These are phyloP conservation scores for Vireo altiloquus DNA, from an alignment of 2,113 vertebrate genomes.

Conservation along the genomic window DNA sequence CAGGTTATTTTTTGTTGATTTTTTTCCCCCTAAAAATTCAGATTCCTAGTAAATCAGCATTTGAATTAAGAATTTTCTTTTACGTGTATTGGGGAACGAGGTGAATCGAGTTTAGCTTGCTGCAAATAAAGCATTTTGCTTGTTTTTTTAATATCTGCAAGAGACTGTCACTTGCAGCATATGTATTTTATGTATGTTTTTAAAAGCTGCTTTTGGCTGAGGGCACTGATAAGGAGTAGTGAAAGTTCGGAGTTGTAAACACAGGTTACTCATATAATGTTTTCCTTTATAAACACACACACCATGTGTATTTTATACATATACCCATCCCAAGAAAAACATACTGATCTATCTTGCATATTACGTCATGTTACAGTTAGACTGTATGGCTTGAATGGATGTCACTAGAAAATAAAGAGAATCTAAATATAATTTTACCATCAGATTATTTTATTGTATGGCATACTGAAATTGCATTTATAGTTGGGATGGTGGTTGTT, in stretches of 20 bases:
- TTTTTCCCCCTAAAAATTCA: neutral
- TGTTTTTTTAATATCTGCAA: neutral
- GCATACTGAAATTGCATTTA: neutral
- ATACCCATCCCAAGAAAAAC: neutral
- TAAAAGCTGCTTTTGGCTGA: neutral
- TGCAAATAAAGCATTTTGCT: neutral
- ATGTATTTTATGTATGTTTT: neutral
- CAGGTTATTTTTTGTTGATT: neutral
- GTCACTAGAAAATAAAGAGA: neutral
- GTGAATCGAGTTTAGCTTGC: neutral
- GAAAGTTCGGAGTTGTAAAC: slow-evolving; percentile 7
- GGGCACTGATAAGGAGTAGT: neutral
- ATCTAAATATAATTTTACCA: neutral
- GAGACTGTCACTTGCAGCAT: neutral
- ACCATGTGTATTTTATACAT: neutral
- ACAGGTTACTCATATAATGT: neutral
- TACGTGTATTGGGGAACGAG: neutral
- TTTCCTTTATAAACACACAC: neutral
- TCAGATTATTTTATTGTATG: neutral
- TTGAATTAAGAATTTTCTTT: neutral
- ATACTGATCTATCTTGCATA: slow-evolving; percentile 5
- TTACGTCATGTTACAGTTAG: slow-evolving; percentile 24
- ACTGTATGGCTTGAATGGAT: neutral
- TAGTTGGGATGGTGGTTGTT: neutral
- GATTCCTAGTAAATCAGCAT: neutral